Conservation (phyloP, 1,140 invertebrate genomes). For the Zaprionus africanus region DNA sequence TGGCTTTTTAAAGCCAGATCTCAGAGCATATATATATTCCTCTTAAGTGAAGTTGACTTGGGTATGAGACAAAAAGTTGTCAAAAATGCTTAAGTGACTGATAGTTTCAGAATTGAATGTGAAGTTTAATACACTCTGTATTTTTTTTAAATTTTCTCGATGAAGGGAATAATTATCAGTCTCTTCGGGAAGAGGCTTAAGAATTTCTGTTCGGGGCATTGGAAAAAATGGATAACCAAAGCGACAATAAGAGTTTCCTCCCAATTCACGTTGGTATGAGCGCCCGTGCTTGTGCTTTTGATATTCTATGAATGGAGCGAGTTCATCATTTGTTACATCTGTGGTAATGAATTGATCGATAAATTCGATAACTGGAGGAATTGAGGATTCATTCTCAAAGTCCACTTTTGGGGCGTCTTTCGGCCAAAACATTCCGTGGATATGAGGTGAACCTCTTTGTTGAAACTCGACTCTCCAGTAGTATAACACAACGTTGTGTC, state of each 20-base stretch:
- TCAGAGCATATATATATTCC: not conserved
- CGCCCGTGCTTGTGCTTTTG: conserved; percentile 11
- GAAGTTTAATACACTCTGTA: not conserved
- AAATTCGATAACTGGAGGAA: conserved; percentile 6
- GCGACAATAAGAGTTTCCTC: too few relatives aligned
- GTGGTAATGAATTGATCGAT: not conserved
- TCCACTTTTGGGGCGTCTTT: too few relatives aligned
- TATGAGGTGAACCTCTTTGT: too few relatives aligned
- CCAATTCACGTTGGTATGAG: not conserved
- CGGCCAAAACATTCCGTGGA: too few relatives aligned
- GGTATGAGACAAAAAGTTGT: not conserved
- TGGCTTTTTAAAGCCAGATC: not conserved
- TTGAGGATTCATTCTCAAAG: conserved; percentile 4
- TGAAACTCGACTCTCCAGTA: too few relatives aligned
- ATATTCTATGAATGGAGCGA: not conserved
- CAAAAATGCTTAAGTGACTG: not conserved
- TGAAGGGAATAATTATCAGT: not conserved
- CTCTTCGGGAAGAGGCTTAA: too few relatives aligned
- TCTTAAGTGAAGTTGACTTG: not conserved
- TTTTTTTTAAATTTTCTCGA: not conserved
- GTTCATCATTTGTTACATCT: not conserved
- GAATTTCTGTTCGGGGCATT: too few relatives aligned
- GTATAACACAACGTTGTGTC: too few relatives aligned
- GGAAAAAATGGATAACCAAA: too few relatives aligned
- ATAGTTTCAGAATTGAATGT: not conserved